These are phyloP conservation scores for Alentia gelatinosa DNA, from an alignment of 2,888 invertebrate genomes.

Conservation along the genomic window DNA sequence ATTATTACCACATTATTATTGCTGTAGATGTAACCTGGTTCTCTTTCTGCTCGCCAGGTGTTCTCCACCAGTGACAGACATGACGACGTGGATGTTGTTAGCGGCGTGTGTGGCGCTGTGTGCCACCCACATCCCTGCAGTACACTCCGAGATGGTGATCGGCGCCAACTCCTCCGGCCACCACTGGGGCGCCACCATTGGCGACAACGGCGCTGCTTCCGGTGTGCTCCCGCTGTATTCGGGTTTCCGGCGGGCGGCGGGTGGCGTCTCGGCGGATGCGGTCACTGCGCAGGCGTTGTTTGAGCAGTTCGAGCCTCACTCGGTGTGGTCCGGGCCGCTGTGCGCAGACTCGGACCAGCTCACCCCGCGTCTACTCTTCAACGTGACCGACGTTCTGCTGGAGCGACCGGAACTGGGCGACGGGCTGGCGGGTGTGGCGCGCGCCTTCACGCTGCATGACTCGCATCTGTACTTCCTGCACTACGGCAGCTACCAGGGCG, in stretches of 20 bases:
- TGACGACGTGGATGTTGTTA: too few species aligned
- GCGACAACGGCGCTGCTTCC: background rate
- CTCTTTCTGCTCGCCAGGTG: too few species aligned
- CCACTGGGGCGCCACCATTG: constrained; percentile 3
- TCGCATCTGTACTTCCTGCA: constrained; percentile 28
- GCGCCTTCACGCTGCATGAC: constrained; percentile 20
- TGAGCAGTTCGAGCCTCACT: constrained; percentile 18
- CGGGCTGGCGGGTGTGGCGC: background rate
- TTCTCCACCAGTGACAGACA: too few species aligned
- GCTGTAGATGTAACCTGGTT: too few species aligned
- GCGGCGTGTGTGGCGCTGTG: background rate
- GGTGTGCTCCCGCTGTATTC: background rate
- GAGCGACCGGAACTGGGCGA: background rate
- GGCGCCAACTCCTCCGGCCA: background rate
- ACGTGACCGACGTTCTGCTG: background rate
- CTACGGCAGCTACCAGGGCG: background rate
- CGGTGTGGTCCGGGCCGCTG: background rate
- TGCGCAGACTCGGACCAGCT: background rate
- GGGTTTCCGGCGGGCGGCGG: background rate
- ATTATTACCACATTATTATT: too few species aligned
- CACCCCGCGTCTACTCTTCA: background rate
- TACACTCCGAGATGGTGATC: background rate
- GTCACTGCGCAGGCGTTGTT: background rate
- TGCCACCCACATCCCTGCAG: background rate
- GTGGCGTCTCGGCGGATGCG: background rate